Evolutionary conservation across 2,797 vertebrate species (phyloP), one percentile per base, ranked within the genome.

Genomic region (Dryobates pubescens): DNA sequence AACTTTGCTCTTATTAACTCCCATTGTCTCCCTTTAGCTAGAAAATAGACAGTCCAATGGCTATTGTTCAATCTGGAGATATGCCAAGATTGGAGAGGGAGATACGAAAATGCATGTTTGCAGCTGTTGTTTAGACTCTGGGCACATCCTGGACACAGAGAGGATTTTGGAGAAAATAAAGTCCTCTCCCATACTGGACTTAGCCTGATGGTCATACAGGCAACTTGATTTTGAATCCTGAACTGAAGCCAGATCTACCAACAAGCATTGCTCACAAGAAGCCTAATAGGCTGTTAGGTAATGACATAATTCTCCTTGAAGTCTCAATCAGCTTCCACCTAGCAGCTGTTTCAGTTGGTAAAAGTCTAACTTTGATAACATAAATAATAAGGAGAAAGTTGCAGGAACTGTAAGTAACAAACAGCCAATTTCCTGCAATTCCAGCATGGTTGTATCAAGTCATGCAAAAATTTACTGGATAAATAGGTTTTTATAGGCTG

Each of bases 21-120:
- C 32, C 80, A 88, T 93, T 89, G 77, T 93, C 68, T 81, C 49
- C 43, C 11, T 76, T 86, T 38, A 79, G 77, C 49, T 58, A 96
- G 64, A 94, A 94, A 92, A 94, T 0, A 88, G 92, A 91, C 73
- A 54, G 73, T 61, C 68, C 36, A 82, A 29, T 6, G 36, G 65
- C 95, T 74, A 88, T 95, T 94, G 94, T 96, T 94, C 68, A 92
- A 8, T n/a, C 29, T 91, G 94, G 85, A 69, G 64, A 43, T 43
- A 36, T 61, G 81, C 92, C 95, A 73, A 62, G 89, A 93, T 32
- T 70, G 36, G 67, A 88, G 78, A 53, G 23, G 23, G 64, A 86
- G 89, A 95, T 95, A 93, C 89, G 73, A 94, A 83, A 91, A 73
- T 58, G 20, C 27, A 3, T n/a, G 36, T 86, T 88, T 88, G 83